phyloP scores from a whole-genome alignment of 2,888 invertebrate genomes.

The Callyntrura guangdongensis region DNA sequence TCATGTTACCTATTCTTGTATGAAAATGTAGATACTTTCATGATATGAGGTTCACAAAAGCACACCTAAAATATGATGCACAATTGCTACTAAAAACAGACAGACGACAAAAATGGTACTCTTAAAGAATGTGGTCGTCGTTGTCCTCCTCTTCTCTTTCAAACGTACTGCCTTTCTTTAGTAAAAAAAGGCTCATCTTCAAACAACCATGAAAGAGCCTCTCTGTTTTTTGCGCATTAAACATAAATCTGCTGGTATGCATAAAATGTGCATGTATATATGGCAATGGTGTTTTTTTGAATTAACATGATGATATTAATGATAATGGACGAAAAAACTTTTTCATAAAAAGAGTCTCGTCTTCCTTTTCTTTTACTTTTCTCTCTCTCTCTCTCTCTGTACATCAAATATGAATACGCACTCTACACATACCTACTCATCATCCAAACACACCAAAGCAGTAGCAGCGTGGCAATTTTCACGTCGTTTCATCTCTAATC shows the following conservation, averaged over 20 bases:
- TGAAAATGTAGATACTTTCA: slow-evolving; percentile 19
- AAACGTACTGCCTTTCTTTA: slow-evolving; percentile 8
- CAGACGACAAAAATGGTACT: slow-evolving; percentile 73
- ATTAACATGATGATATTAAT: slow-evolving; percentile 46
- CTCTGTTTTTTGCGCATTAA: slow-evolving; percentile 44
- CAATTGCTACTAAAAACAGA: background rate
- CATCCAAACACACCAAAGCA: background rate
- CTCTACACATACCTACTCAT: background rate
- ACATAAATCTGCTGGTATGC: background rate
- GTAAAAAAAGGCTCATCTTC: slow-evolving; percentile 53
- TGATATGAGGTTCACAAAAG: background rate
- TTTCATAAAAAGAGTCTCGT: slow-evolving; percentile 58
- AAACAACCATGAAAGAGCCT: slow-evolving; percentile 77
- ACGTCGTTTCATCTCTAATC: slow-evolving; percentile 81
- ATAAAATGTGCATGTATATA: slow-evolving; percentile 22
- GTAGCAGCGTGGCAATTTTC: slow-evolving; percentile 76
- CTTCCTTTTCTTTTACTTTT: slow-evolving; percentile 54
- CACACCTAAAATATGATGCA: slow-evolving; percentile 22
- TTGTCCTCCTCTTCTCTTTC: slow-evolving; percentile 48
- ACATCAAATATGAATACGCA: slow-evolving; percentile 18
- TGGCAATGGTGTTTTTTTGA: slow-evolving; percentile 49
- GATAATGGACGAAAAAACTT: slow-evolving; percentile 57
- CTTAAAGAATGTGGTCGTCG: slow-evolving; percentile 28
- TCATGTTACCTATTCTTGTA: background rate
- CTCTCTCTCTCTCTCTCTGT: too few species aligned